phyloP scores from a whole-genome alignment of 1,140 invertebrate species.

The Drosophila varians region DNA sequence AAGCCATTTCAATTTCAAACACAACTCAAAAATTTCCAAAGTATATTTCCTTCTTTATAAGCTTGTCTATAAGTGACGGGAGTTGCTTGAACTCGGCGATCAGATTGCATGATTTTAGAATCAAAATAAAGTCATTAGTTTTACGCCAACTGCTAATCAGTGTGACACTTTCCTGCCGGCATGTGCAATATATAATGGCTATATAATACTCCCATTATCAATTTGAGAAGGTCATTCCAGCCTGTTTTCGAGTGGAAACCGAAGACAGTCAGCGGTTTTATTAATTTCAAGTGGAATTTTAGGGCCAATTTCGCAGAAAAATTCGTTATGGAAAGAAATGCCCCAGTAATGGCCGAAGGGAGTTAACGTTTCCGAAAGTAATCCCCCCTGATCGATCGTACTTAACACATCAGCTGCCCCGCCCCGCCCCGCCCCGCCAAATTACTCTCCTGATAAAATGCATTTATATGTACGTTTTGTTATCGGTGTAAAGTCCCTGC shows the following conservation, averaged over 20 bases:
- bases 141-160: constrained; percentile 21
- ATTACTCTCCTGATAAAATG: constrained; percentile 46
- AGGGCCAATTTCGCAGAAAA: not conserved
- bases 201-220: not conserved
- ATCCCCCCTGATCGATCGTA: constrained; percentile 54
- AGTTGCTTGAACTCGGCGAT: constrained; percentile 33
- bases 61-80: no score
- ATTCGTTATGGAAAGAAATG: not conserved
- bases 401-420: constrained; percentile 48
- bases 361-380: constrained; percentile 44
- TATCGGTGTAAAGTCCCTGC: constrained; percentile 16
- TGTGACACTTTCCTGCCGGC: constrained; percentile 3
- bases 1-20: constrained; percentile 65
- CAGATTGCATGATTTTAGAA: not conserved
- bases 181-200: not conserved
- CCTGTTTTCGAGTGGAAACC: not conserved
- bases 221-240: not conserved
- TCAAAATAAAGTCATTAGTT: constrained; percentile 2
- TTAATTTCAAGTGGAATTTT: not conserved
- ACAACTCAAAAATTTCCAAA: not conserved
- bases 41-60: no score
- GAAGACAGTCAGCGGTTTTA: not conserved
- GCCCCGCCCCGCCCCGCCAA: constrained; percentile 4
- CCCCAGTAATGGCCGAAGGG: not conserved
- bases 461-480: constrained; percentile 17